These are phyloP conservation scores for Loriculus beryllinus DNA, from an alignment of 2,797 vertebrate genomes.

Conservation along the genomic window DNA sequence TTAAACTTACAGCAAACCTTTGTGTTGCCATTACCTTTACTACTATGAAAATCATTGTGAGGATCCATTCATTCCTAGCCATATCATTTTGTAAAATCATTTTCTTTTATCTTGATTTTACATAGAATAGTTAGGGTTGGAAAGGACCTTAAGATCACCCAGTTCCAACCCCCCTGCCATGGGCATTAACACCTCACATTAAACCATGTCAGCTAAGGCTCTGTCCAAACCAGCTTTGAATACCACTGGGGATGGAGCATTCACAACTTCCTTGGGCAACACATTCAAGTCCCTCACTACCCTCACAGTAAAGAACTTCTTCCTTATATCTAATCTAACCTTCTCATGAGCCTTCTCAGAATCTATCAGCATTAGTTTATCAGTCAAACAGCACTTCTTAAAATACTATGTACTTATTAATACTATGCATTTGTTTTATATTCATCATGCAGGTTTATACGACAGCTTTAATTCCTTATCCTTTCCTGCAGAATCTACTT, in stretches of 20 bases:
- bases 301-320: not conserved
- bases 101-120: not conserved
- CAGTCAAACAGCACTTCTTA: not conserved
- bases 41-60: not conserved
- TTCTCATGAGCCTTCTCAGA: not conserved
- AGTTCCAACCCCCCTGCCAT: not conserved
- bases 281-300: not conserved
- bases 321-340: not conserved
- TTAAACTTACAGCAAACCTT: not conserved
- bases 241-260: not conserved
- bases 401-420: not conserved
- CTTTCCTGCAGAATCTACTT: not conserved
- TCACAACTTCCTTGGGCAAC: not conserved
- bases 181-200: not conserved
- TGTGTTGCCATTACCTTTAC: not conserved
- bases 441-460: not conserved
- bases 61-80: not conserved
- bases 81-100: not conserved
- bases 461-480: not conserved
- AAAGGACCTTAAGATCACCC: not conserved
- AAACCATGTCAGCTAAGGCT: not conserved
- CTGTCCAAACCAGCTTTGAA: not conserved
- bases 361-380: not conserved
- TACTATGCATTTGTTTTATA: not conserved
- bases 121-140: not conserved